Base-by-base conservation (phyloP, 1,140 invertebrate species). In the Leptinotarsa lineolata region DNA sequence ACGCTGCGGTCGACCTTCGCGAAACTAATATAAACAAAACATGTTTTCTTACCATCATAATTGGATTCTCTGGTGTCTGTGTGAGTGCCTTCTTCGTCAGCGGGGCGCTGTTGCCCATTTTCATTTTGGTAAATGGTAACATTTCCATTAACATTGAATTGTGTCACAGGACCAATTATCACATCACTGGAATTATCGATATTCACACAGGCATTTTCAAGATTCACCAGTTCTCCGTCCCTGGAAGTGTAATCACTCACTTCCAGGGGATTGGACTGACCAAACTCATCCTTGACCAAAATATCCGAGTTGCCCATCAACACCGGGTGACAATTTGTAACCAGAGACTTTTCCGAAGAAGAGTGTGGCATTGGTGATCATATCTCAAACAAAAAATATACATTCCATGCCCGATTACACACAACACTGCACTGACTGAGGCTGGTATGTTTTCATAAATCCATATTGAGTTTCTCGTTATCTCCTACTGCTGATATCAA, bases 61-160 rank as follows among this genome's bases (percentile, higher is more conserved):
- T 4, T 54, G n/a, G n/a, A 54, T 18, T 54, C n/a, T 18, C 16
- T 15, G 4, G 3, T 16, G 48, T 54, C 48, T 11, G 30, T 39
- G 30, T 30, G 6, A 30, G 30, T 30, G 30, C 30, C 48, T 54
- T 8, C 48, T 54, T 18, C 48, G 48, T 54, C 48, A 54, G 15
- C 48, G 16, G 48, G 48, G 6, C 48, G 48, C n/a, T 54, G 48
- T 8, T 54, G 48, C 20, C 67, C 68, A 16, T 61, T 39, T 12
- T 61, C 46, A 12, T 61, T 30, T 4, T 60, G 59, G 22, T 44
- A 60, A 18, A 70, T 70, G 13, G 59, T 70, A 44, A 70, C 68
- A 44, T 70, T 70, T 16, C 68, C 68, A 61, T 70, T 70, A 44
- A 70, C 68, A 44, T 70, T 70, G 20, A 70, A 61, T 54, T 70